Percentiles rank a stretch among this genome's conserved stretches.
Evolutionary conservation across 2,888 invertebrate species (phyloP).

Genomic region (Lagria hirta): DNA sequence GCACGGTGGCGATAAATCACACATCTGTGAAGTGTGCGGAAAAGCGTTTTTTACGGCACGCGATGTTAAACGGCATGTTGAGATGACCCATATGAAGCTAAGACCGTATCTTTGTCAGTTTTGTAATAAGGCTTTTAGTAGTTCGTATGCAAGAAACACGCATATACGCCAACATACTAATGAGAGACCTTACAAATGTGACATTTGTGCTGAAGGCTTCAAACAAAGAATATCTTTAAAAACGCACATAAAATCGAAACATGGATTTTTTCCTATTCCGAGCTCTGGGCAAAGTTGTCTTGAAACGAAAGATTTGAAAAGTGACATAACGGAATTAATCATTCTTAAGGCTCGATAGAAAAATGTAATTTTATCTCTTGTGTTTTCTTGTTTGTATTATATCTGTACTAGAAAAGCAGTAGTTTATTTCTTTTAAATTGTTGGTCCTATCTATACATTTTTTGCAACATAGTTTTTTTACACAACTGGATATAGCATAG

Average conservation of each 20-base stretch:
- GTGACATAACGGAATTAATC: no score
- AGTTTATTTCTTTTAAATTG: no score
- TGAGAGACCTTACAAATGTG: slow-evolving; percentile 39
- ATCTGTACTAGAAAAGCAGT: no score
- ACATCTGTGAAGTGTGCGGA: slow-evolving; percentile 40
- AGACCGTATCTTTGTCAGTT: slow-evolving; percentile 38
- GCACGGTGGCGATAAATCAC: slow-evolving; percentile 37
- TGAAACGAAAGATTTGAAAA: no score
- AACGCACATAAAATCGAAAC: slow-evolving; percentile 43
- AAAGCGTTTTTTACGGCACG: slow-evolving; percentile 36
- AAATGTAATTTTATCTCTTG: no score
- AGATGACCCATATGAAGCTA: slow-evolving; percentile 37
- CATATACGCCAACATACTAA: slow-evolving; percentile 41
- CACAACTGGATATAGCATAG: no score
- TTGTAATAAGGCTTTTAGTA: slow-evolving; percentile 38
- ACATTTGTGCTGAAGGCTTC: slow-evolving; percentile 37
- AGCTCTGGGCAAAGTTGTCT: no score
- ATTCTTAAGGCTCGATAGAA: no score
- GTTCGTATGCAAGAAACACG: slow-evolving; percentile 37
- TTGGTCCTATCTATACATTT: no score
- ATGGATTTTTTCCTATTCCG: no score
- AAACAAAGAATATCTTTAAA: slow-evolving; percentile 42
- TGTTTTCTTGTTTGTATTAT: no score
- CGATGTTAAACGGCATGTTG: slow-evolving; percentile 35
- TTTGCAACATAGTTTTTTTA: no score